These are phyloP conservation scores for Melanotaenia duboulayi DNA, from an alignment of 2,113 vertebrate species.

Conservation along the genomic window DNA sequence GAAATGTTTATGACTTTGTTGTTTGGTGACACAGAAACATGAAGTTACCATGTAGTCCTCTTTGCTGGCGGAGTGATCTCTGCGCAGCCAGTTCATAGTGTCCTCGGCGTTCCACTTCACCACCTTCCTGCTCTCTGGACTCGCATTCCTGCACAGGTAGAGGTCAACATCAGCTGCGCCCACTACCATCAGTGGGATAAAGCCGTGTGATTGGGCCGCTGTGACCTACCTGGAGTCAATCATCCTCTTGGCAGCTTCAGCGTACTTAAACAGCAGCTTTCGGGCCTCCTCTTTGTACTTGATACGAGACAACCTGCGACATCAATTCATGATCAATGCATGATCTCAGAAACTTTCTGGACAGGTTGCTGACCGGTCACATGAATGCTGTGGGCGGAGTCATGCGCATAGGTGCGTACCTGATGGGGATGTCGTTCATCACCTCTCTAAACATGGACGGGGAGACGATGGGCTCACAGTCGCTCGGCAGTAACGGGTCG, in stretches of 20 bases:
- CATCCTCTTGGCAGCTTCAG: slow-evolving; percentile 95
- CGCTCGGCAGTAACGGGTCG: slow-evolving; percentile 93
- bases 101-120: slow-evolving; percentile 99
- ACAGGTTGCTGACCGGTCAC: too few relatives aligned
- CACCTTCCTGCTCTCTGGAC: slow-evolving; percentile 96
- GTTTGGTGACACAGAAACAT: background rate
- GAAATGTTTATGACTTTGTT: background rate
- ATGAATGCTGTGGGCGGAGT: background rate
- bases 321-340: background rate
- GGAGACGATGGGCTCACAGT: slow-evolving; percentile 94
- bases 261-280: slow-evolving; percentile 95
- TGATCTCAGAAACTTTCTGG: background rate
- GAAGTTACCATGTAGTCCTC: slow-evolving; percentile 96
- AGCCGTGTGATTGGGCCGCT: background rate
- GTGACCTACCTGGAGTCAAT: slow-evolving; percentile 93
- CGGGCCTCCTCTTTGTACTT: slow-evolving; percentile 98
- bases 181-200: background rate
- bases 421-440: slow-evolving; percentile 99
- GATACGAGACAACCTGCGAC: slow-evolving; percentile 91
- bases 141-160: slow-evolving; percentile 87
- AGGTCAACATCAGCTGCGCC: background rate
- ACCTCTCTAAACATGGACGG: slow-evolving; percentile 99
- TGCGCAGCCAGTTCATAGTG: slow-evolving; percentile 97
- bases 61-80: slow-evolving; percentile 96
- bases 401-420: slow-evolving; percentile 63